Conservation (phyloP, 92 coral and sea anemone genomes). For the Zoanthus sansibaricus region DNA sequence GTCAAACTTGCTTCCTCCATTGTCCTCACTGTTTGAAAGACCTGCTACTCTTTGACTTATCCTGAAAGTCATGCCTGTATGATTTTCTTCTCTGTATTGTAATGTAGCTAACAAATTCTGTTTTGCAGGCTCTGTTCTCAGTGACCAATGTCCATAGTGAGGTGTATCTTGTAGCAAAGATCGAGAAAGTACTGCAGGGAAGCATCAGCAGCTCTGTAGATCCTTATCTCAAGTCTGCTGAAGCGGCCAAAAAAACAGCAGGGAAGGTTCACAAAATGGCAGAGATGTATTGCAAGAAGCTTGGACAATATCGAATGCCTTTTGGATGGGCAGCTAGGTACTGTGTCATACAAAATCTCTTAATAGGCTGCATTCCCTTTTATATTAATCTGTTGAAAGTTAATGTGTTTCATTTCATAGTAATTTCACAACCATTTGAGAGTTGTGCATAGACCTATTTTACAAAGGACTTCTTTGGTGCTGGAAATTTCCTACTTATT, state of each 20-base stretch:
- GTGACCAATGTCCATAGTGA: conserved; percentile 85
- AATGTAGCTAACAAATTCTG: background rate
- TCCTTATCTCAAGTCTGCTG: conserved; percentile 95
- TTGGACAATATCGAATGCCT: conserved; percentile 88
- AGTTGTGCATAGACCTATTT: no score
- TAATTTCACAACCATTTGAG: no score
- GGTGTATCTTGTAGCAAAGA: conserved; percentile 87
- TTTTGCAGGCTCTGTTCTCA: conserved; percentile 86
- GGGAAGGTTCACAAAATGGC: conserved; percentile 88
- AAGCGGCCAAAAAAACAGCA: conserved; percentile 83
- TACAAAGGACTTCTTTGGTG: no score
- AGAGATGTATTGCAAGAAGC: conserved; percentile 88
- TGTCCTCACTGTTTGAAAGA: background rate
- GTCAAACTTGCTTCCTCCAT: background rate
- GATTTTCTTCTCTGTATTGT: no score
- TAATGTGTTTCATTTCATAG: no score
- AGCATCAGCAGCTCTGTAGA: conserved; percentile 91
- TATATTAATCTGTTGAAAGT: background rate
- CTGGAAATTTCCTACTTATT: no score
- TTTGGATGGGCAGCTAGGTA: conserved; percentile 97
- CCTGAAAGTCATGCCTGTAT: no score
- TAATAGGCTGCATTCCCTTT: background rate
- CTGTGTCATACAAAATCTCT: background rate
- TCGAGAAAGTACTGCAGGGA: conserved; percentile 97
- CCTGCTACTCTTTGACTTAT: no score